Percentiles rank a stretch among this genome's conserved stretches.
phyloP scores from a whole-genome alignment of 2,888 invertebrate species.

The Spicauda simplicius region DNA sequence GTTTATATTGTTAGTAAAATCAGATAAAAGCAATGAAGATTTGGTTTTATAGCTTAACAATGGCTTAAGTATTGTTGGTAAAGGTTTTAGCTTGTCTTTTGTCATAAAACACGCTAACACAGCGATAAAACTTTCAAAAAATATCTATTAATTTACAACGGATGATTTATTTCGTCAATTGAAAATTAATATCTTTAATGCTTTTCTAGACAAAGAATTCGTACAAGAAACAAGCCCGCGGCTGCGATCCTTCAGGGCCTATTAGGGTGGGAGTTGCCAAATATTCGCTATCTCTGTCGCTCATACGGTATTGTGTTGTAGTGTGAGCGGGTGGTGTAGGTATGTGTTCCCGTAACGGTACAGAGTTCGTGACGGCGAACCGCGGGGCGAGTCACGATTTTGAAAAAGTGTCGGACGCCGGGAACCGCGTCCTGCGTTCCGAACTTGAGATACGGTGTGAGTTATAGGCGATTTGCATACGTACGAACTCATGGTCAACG shows the following conservation, averaged over 20 bases:
- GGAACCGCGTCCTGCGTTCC: conserved; percentile 63
- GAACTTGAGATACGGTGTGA: conserved; percentile 55
- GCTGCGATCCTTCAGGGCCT: conserved; percentile 53
- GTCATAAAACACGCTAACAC: conserved; percentile 21
- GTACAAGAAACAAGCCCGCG: conserved; percentile 41
- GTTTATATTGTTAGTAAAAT: conserved; percentile 36
- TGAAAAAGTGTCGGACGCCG: conserved; percentile 79
- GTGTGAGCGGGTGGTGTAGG: conserved; percentile 55
- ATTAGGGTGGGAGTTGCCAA: conserved; percentile 43
- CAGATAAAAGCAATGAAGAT: conserved; percentile 29
- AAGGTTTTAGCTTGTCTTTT: conserved; percentile 17
- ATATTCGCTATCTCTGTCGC: conserved; percentile 57
- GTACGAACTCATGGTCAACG: no score
- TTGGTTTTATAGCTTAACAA: conserved; percentile 29
- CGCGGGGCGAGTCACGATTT: conserved; percentile 80
- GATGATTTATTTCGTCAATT: neutral
- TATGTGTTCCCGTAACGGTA: conserved; percentile 71
- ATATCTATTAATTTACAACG: no score
- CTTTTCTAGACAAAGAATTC: conserved; percentile 33
- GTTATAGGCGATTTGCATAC: conserved; percentile 38
- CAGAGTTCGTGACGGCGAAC: conserved; percentile 74
- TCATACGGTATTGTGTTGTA: conserved; percentile 45
- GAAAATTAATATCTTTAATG: conserved; percentile 1
- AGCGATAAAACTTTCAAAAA: conserved; percentile 4
- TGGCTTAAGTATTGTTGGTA: conserved; percentile 29